A percentile compares a stretch with the other conserved stretches of the same genome.
phyloP scores from a whole-genome alignment of 2,888 invertebrate species.

The Cerastis leucographa region DNA sequence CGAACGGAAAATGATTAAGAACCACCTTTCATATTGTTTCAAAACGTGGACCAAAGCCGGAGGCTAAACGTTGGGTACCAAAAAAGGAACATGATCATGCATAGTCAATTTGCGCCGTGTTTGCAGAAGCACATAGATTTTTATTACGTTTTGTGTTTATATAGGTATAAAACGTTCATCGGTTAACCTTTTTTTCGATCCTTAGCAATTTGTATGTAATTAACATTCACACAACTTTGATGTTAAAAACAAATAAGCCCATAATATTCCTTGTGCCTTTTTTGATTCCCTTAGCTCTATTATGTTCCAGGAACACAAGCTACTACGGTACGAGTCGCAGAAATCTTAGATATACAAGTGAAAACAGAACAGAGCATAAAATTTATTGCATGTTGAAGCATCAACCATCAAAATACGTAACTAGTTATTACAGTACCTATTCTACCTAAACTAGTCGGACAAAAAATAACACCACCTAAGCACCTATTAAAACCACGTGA shows the following conservation, averaged over 20 bases:
- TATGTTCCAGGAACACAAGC: background rate
- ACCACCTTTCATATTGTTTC: constrained; percentile 59
- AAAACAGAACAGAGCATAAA: background rate
- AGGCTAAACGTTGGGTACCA: constrained; percentile 43
- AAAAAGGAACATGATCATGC: constrained; percentile 46
- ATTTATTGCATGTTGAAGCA: background rate
- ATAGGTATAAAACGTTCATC: background rate
- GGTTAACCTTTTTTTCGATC: background rate
- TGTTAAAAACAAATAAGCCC: background rate
- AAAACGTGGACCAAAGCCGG: constrained; percentile 36
- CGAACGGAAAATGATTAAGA: constrained; percentile 53
- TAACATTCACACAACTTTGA: background rate
- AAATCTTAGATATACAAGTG: background rate
- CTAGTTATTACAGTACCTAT: no score
- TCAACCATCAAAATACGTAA: constrained; percentile 11
- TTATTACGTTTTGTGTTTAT: constrained; percentile 19
- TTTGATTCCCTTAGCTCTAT: background rate
- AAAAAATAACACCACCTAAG: constrained; percentile 31
- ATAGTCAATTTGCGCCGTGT: constrained; percentile 51
- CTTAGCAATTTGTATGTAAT: no score
- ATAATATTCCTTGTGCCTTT: background rate
- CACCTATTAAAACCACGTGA: constrained; percentile 14
- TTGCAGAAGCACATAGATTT: constrained; percentile 32
- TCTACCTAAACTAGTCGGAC: constrained; percentile 24
- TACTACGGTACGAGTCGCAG: background rate